Conservation (phyloP, 2,113 vertebrate genomes). For the Centrocercus urophasianus region DNA sequence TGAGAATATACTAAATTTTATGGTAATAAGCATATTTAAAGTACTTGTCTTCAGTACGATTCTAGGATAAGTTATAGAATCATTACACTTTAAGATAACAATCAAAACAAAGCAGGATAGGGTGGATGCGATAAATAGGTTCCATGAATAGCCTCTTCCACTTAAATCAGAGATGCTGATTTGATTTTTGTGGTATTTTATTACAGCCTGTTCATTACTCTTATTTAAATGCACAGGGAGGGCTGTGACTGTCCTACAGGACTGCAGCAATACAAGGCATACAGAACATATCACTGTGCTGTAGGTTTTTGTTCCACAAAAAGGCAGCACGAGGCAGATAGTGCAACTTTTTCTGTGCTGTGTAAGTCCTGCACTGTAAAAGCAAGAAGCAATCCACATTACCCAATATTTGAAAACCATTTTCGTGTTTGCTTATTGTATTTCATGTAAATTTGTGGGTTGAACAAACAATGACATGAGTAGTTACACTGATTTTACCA, state of each 20-base stretch:
- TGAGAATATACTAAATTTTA: neutral
- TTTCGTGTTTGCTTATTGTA: neutral
- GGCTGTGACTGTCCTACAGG: neutral
- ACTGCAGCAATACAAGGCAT: neutral
- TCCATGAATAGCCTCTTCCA: neutral
- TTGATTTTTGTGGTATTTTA: slow-evolving; percentile 41
- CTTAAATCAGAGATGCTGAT: slow-evolving; percentile 32
- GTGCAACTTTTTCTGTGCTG: neutral
- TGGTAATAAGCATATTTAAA: neutral
- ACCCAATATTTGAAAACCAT: neutral
- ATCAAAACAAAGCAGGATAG: neutral
- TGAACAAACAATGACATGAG: neutral
- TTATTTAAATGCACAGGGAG: slow-evolving; percentile 21
- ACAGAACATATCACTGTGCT: neutral
- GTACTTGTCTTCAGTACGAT: neutral
- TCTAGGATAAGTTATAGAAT: neutral
- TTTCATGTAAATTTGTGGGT: neutral
- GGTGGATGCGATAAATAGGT: neutral
- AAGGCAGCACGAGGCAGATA: neutral
- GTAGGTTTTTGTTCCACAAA: slow-evolving; percentile 10
- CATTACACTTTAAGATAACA: neutral
- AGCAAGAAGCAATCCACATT: neutral
- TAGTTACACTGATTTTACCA: neutral
- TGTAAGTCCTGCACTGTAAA: slow-evolving; percentile 2
- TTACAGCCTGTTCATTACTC: slow-evolving; percentile 22